Conservation (phyloP, 2,113 vertebrate genomes). For the Entelurus aequoreus region DNA sequence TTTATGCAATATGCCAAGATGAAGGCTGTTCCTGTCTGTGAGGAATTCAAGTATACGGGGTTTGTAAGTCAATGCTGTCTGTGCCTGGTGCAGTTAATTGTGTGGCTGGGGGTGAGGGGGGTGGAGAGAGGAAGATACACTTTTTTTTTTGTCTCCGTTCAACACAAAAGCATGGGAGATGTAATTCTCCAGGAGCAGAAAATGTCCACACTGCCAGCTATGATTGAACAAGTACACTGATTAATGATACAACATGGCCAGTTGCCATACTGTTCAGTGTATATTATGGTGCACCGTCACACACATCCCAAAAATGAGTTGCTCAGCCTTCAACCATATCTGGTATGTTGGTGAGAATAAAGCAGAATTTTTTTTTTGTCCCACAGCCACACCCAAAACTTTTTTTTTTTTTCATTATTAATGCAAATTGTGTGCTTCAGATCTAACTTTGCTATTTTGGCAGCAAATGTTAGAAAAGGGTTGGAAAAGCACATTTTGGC, state of each 20-base stretch:
- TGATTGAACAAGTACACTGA: slow-evolving; percentile 15
- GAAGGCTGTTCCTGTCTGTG: slow-evolving; percentile 57
- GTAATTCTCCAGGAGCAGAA: slow-evolving; percentile 31
- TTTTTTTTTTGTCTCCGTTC: slow-evolving; percentile 7
- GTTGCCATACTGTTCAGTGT: slow-evolving; percentile 23
- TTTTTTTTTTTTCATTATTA: slow-evolving; percentile 7
- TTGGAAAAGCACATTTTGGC: slow-evolving; percentile 57
- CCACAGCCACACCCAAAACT: slow-evolving; percentile 20
- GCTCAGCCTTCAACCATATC: not conserved
- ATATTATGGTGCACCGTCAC: not conserved
- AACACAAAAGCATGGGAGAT: slow-evolving; percentile 10
- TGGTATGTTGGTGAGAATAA: slow-evolving; percentile 24
- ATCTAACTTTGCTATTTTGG: slow-evolving; percentile 35
- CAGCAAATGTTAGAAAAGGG: slow-evolving; percentile 50
- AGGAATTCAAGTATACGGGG: slow-evolving; percentile 44
- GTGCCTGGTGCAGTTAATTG: slow-evolving; percentile 51
- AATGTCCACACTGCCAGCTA: slow-evolving; percentile 35
- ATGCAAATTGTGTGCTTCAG: slow-evolving; percentile 22
- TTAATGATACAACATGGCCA: slow-evolving; percentile 31
- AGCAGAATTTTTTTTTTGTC: slow-evolving; percentile 5
- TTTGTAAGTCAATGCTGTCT: slow-evolving; percentile 49
- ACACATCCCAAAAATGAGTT: not conserved
- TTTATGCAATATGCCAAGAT: slow-evolving; percentile 72
- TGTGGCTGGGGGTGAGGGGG: slow-evolving; percentile 23
- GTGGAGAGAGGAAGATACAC: not conserved